These are phyloP conservation scores for Lepidocyrtoides sp. DNA, from an alignment of 2,888 invertebrate species.

Conservation along the genomic window DNA sequence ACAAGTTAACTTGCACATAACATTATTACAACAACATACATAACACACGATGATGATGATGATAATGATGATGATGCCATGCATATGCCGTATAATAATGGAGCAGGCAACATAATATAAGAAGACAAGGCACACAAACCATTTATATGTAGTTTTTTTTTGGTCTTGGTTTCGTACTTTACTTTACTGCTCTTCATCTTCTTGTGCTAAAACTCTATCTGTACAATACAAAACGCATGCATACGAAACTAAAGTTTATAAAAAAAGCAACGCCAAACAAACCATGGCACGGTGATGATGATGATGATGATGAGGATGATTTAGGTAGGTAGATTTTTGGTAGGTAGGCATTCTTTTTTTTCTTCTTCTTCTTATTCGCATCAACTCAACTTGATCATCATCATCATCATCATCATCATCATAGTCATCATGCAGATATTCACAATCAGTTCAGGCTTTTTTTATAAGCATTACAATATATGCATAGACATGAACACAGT, in stretches of 20 bases:
- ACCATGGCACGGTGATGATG: conserved; percentile 41
- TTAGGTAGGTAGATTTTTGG: not conserved
- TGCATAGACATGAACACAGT: conserved; percentile 48
- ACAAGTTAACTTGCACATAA: conserved; percentile 79
- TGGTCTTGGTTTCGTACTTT: not conserved
- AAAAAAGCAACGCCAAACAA: conserved; percentile 53
- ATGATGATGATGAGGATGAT: conserved; percentile 38
- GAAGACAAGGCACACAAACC: conserved; percentile 39
- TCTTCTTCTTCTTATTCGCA: conserved; percentile 41
- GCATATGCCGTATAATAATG: conserved; percentile 50
- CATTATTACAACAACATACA: conserved; percentile 78
- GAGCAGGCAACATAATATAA: conserved; percentile 44
- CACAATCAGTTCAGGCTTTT: conserved; percentile 50
- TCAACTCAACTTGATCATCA: conserved; percentile 52
- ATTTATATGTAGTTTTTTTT: not conserved
- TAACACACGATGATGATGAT: conserved; percentile 43
- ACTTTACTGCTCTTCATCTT: not conserved
- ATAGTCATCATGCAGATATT: conserved; percentile 45
- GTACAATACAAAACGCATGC: not conserved
- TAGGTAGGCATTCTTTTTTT: not conserved
- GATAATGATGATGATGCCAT: conserved; percentile 54
- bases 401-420: conserved; percentile 24
- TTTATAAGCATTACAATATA: conserved; percentile 25
- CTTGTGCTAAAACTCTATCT: not conserved
- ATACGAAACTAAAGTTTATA: not conserved